Evolutionary conservation across 2,113 vertebrate species (phyloP).

Genomic region (Esox niger): DNA sequence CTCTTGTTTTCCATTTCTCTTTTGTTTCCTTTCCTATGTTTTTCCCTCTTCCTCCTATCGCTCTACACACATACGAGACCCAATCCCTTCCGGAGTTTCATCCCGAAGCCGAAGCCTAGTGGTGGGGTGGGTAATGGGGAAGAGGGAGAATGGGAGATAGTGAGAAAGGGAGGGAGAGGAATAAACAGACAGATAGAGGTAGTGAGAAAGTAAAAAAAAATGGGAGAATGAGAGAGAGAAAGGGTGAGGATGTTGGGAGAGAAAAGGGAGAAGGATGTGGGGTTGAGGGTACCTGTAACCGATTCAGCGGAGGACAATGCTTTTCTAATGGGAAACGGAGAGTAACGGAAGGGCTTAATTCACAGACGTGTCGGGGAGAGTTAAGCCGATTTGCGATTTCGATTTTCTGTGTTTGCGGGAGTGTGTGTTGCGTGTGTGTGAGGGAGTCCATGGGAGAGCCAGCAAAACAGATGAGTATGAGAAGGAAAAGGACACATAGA

Average conservation of each 20-base stretch:
- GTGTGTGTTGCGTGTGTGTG: conserved; percentile 14
- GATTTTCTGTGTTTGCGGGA: conserved; percentile 68
- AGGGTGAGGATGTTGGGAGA: conserved; percentile 8
- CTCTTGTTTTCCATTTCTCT: neutral
- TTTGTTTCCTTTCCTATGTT: conserved; percentile 1
- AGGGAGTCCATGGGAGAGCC: neutral
- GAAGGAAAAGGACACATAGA: no score
- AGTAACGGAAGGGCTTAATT: conserved; percentile 69
- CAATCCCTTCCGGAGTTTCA: conserved; percentile 37
- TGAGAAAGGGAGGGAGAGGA: neutral
- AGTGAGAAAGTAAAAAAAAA: neutral
- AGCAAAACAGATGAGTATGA: no score
- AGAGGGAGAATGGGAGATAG: neutral
- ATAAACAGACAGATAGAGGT: neutral
- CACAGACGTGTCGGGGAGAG: conserved; percentile 69
- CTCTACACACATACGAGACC: conserved; percentile 32
- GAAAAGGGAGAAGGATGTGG: neutral
- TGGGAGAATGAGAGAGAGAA: conserved; percentile 20
- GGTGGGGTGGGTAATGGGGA: conserved; percentile 6
- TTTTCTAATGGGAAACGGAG: conserved; percentile 66
- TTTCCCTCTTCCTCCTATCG: conserved; percentile 9
- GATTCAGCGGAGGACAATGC: conserved; percentile 64
- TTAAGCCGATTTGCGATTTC: conserved; percentile 75
- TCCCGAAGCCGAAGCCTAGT: conserved; percentile 13
- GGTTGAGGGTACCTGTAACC: conserved; percentile 60